Conservation (phyloP, 2,888 invertebrate species). For the Arrhopalites spinosus region DNA sequence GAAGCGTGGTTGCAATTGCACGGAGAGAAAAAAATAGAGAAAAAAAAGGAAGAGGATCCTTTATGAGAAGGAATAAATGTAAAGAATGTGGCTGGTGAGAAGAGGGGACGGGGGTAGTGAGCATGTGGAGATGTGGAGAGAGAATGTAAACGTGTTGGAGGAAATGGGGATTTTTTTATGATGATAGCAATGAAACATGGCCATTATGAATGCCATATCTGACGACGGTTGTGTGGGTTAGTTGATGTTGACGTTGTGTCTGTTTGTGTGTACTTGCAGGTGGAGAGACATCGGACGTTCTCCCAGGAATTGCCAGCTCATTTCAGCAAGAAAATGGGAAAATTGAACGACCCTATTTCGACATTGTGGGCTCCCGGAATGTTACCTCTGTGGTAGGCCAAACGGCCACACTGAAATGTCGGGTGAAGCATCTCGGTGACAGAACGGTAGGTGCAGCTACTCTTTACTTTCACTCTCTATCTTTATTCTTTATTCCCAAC, state of each 20-base stretch:
- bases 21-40: not conserved
- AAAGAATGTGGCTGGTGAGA: not conserved
- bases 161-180: constrained; percentile 4
- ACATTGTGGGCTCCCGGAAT: constrained; percentile 81
- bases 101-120: not conserved
- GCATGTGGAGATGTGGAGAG: not conserved
- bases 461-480: not conserved
- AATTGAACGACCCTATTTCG: constrained; percentile 76
- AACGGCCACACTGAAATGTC: constrained; percentile 76
- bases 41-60: not conserved
- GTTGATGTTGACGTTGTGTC: constrained; percentile 5
- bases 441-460: constrained; percentile 71
- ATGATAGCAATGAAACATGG: constrained; percentile 7
- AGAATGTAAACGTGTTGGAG: not conserved
- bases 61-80: not conserved
- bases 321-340: constrained; percentile 53
- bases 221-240: not conserved
- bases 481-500: not conserved
- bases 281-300: constrained; percentile 53
- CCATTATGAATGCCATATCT: constrained; percentile 7
- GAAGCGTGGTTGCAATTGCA: not conserved
- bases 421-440: constrained; percentile 84
- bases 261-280: constrained; percentile 40
- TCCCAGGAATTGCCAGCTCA: constrained; percentile 54
- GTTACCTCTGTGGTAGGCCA: constrained; percentile 81